Evolutionary conservation across 2,888 invertebrate species (phyloP).

Genomic region (Plutella xylostella): DNA sequence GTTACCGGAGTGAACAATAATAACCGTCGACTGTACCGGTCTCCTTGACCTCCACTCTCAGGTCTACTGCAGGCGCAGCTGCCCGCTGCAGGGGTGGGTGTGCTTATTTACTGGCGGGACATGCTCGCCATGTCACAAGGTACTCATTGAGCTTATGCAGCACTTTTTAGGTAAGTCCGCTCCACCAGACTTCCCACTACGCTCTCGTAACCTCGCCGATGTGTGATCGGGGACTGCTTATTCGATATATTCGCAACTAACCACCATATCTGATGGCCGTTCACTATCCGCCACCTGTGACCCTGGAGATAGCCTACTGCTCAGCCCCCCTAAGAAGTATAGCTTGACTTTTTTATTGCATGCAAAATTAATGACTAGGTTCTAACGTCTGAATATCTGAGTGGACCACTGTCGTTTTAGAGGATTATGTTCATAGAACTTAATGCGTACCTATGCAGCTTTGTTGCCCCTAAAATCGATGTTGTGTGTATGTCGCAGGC

Average conservation of each 20-base stretch:
- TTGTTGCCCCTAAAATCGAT: too few relatives aligned
- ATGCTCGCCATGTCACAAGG: slow-evolving; percentile 11
- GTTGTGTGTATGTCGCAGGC: too few relatives aligned
- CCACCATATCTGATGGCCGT: slow-evolving; percentile 11
- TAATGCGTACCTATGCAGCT: too few relatives aligned
- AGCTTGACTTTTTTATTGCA: neutral
- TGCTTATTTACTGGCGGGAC: slow-evolving; percentile 11
- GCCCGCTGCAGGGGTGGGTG: slow-evolving; percentile 3
- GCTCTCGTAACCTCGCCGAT: slow-evolving; percentile 9
- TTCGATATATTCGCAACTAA: slow-evolving; percentile 15
- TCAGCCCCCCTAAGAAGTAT: neutral
- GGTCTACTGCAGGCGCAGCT: slow-evolving; percentile 5
- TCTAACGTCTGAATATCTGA: too few relatives aligned
- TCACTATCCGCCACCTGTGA: slow-evolving; percentile 11
- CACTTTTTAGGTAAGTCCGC: slow-evolving; percentile 7
- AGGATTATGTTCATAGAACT: too few relatives aligned
- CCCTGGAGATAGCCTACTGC: slow-evolving; percentile 9
- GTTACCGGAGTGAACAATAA: neutral
- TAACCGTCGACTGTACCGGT: neutral
- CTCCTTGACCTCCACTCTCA: neutral
- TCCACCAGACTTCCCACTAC: slow-evolving; percentile 8
- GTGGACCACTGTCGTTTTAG: too few relatives aligned
- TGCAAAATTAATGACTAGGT: neutral
- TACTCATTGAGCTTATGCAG: slow-evolving; percentile 6
- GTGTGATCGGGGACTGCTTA: slow-evolving; percentile 13